These are phyloP conservation scores for Heliconius ethilla DNA, from an alignment of 2,888 invertebrate species.

Conservation along the genomic window DNA sequence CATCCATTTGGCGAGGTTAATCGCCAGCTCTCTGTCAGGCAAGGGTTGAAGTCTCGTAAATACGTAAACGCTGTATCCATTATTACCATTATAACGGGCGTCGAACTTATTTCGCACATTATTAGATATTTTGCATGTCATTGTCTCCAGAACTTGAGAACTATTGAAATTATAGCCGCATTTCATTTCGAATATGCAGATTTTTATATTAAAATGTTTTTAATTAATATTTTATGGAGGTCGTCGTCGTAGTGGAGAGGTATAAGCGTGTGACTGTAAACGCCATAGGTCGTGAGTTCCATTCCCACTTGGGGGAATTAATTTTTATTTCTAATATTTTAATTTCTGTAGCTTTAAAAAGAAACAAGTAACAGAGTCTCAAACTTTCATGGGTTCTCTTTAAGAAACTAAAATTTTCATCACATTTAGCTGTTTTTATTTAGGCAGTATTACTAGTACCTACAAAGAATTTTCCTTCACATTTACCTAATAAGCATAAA, in stretches of 20 bases:
- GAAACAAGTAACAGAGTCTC: background rate
- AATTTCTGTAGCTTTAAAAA: too few relatives aligned
- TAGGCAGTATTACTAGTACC: background rate
- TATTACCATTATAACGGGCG: conserved; percentile 44
- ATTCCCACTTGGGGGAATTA: too few relatives aligned
- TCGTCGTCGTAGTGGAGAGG: too few relatives aligned
- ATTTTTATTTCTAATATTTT: too few relatives aligned
- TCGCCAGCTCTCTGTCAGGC: conserved; percentile 41
- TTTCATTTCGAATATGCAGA: conserved; percentile 38
- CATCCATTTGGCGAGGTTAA: conserved; percentile 44
- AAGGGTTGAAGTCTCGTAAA: conserved; percentile 44
- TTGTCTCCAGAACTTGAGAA: conserved; percentile 10
- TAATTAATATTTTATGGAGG: conserved; percentile 10
- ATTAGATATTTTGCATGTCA: conserved; percentile 40
- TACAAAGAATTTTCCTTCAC: background rate
- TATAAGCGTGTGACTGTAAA: too few relatives aligned
- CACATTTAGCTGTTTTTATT: too few relatives aligned
- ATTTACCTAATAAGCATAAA: background rate
- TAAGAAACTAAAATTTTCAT: too few relatives aligned
- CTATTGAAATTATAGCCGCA: conserved; percentile 1
- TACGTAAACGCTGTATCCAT: conserved; percentile 40
- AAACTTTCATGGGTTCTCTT: background rate
- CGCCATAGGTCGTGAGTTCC: too few relatives aligned
- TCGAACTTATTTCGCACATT: conserved; percentile 46
- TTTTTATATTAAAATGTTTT: conserved; percentile 10